Base-by-base conservation (phyloP, 2,888 invertebrate species). In the Caenorhabditis imperialis region DNA sequence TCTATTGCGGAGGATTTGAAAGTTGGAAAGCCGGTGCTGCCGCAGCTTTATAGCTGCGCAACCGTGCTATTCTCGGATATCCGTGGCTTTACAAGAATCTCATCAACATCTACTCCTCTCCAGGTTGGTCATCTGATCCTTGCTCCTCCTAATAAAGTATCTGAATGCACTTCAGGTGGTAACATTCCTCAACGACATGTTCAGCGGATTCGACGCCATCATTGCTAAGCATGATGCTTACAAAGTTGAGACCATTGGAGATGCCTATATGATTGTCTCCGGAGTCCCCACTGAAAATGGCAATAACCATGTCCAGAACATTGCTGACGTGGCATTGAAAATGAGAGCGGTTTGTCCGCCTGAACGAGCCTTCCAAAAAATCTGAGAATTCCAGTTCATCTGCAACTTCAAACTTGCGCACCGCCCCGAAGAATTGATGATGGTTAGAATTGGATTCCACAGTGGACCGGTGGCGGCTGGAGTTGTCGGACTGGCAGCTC, bases 191-290 rank as follows among this genome's bases (percentile, higher is more conserved):
- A 86, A 86, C 69, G 86, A 86, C 54, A 79, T 86, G 82, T 86
- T 86, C 75, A 84, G 84, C 42, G 86, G 87, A 3, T 87, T 87
- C 60, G 87, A 87, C 67, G 84, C 85, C 1, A 87, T 87, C 48
- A 87, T 87, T 60, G 81, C 87, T 18, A 87, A 85, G 55, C 87
- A 87, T 48, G 87, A 87, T 61, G 87, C 87, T 1, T 87, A 87
- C 72, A 87, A 87, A 76, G 86, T 83, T 3, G 83, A 83, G 57
- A 83, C 83, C 10, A 86, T 87, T 47, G 87, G 87, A 7, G 87
- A 87, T 58, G 87, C 87, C 6, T 87, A 87, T 75, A 86, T 87
- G 87, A 85, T 87, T 70, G 86, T 87, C 7, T 83, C 82, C 6
- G 86, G 86, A 30, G 84, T 87, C 12, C 87, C 87, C n/a, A 83